phyloP scores from a whole-genome alignment of 2,797 vertebrate genomes.

The Oreochromis mossambicus region DNA sequence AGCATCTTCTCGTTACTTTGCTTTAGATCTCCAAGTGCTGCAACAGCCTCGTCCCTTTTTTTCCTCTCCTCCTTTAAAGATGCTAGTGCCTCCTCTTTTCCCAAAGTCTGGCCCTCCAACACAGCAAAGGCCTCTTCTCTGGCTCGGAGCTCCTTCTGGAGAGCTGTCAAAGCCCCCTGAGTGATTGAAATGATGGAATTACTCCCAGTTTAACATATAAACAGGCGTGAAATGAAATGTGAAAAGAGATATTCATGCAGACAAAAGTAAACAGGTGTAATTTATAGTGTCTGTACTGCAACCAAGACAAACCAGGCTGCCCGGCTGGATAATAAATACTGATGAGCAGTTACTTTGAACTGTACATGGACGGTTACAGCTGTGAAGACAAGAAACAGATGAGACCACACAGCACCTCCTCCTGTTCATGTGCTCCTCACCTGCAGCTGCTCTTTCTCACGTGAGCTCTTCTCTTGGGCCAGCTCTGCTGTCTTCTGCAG shows the following conservation, averaged over 20 bases:
- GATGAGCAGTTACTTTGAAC: neutral
- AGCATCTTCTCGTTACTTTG: neutral
- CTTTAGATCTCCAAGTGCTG: neutral
- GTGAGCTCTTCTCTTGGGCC: neutral
- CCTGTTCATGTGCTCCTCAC: conserved; percentile 11
- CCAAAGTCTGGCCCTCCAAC: conserved; percentile 43
- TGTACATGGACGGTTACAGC: neutral
- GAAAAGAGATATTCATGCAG: neutral
- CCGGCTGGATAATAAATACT: neutral
- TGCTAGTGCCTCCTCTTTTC: conserved; percentile 40
- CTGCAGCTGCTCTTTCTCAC: conserved; percentile 5
- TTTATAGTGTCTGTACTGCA: neutral
- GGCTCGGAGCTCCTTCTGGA: conserved; percentile 43
- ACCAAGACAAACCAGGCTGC: neutral
- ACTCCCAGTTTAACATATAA: neutral
- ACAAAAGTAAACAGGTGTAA: neutral
- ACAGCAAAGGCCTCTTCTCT: conserved; percentile 14
- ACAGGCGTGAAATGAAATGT: neutral
- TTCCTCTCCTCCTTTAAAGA: conserved; percentile 37
- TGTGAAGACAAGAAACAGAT: neutral
- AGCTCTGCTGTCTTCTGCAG: neutral
- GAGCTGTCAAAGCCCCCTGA: conserved; percentile 44
- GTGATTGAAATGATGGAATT: rapidly evolving
- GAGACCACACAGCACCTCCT: neutral
- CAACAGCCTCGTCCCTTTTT: conserved; percentile 15